These are phyloP conservation scores for Scaptomyza polygonia DNA, from an alignment of 2,888 invertebrate species.

Conservation along the genomic window DNA sequence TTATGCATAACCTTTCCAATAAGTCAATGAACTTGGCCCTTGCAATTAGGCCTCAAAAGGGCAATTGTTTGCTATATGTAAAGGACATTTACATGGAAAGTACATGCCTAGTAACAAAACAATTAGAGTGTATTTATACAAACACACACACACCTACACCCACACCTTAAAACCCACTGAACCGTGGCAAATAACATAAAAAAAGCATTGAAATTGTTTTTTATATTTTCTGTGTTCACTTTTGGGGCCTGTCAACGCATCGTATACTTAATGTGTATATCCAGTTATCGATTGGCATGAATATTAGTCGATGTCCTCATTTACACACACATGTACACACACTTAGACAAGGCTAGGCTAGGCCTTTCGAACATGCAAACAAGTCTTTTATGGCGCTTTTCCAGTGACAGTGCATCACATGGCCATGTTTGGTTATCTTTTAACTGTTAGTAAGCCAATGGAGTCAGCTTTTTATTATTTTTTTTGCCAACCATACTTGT, in stretches of 20 bases:
- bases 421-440: conserved; percentile 77
- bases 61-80: conserved; percentile 29
- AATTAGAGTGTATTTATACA: background rate
- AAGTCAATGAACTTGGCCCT: conserved; percentile 65
- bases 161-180: conserved; percentile 66
- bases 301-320: conserved; percentile 78
- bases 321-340: conserved; percentile 40
- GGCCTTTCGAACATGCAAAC: conserved; percentile 73
- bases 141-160: conserved; percentile 1
- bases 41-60: conserved; percentile 17
- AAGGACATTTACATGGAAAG: conserved; percentile 24
- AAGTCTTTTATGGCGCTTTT: conserved; percentile 78
- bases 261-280: conserved; percentile 77
- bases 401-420: conserved; percentile 77
- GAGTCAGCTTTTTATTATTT: conserved; percentile 26
- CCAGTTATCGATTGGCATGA: conserved; percentile 79
- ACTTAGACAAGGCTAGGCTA: conserved; percentile 26
- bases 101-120: conserved; percentile 26
- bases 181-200: conserved; percentile 33
- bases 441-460: conserved; percentile 73
- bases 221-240: conserved; percentile 16
- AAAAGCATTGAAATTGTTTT: conserved; percentile 2
- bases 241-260: conserved; percentile 59
- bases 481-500: background rate
- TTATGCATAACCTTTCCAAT: conserved; percentile 63